These are phyloP conservation scores for Ptychoptera albimana DNA, from an alignment of 2,888 invertebrate genomes.

Conservation along the genomic window DNA sequence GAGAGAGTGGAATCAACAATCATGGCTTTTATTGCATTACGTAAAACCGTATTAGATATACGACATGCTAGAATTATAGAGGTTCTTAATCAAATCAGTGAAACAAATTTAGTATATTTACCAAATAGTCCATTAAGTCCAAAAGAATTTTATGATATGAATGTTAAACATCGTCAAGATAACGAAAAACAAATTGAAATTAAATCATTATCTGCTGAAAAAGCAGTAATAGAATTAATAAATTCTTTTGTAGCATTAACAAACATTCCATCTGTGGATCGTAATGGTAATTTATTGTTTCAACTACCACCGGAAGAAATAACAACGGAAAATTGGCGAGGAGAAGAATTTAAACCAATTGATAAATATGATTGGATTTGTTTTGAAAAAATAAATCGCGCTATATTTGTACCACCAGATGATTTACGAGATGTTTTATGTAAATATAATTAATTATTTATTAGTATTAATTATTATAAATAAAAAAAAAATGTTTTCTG, in stretches of 20 bases:
- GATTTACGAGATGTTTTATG: slow-evolving; percentile 17
- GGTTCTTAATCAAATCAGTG: slow-evolving; percentile 44
- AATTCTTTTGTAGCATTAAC: slow-evolving; percentile 51
- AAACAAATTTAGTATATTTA: slow-evolving; percentile 43
- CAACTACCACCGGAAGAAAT: slow-evolving; percentile 43
- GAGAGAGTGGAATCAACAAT: slow-evolving; percentile 32
- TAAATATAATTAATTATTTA: neutral
- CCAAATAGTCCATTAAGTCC: slow-evolving; percentile 46
- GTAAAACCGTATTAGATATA: slow-evolving; percentile 43
- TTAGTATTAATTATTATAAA: neutral
- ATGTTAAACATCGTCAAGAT: slow-evolving; percentile 35
- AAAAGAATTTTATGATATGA: slow-evolving; percentile 42
- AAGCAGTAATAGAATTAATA: slow-evolving; percentile 59
- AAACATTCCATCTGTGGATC: slow-evolving; percentile 25
- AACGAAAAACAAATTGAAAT: slow-evolving; percentile 35
- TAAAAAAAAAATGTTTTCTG: neutral
- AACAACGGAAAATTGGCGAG: slow-evolving; percentile 27
- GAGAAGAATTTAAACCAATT: slow-evolving; percentile 21
- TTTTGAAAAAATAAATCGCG: slow-evolving; percentile 25
- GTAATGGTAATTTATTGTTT: slow-evolving; percentile 39
- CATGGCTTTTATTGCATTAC: slow-evolving; percentile 17
- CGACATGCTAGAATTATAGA: slow-evolving; percentile 59
- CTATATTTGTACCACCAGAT: slow-evolving; percentile 21
- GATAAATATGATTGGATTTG: slow-evolving; percentile 29
- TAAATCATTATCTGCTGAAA: slow-evolving; percentile 51